Conservation (phyloP, 2,113 vertebrate species). For the Phaethornis superciliosus region DNA sequence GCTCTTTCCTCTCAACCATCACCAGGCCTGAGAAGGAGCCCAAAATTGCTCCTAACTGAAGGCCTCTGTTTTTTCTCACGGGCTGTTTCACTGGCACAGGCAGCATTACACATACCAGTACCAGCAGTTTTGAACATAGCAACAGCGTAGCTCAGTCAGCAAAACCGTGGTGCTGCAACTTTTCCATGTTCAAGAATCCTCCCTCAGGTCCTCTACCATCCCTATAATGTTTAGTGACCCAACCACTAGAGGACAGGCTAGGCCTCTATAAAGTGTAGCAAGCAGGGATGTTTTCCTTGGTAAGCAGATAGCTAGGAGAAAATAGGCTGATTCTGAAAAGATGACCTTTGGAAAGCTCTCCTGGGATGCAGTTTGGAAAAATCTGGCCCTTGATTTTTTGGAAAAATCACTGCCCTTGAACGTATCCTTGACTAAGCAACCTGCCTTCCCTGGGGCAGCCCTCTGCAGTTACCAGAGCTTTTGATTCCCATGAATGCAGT, state of each 20-base stretch:
- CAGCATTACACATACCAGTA: neutral
- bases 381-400: too few relatives aligned
- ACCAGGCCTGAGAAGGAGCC: neutral
- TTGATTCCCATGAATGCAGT: neutral
- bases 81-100: neutral
- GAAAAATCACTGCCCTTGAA: fast-evolving
- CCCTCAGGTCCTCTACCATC: neutral
- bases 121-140: neutral
- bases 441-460: neutral
- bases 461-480: neutral
- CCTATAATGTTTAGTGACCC: neutral
- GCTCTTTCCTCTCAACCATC: neutral
- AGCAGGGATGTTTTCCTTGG: neutral
- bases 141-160: neutral
- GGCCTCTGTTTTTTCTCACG: neutral
- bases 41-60: neutral
- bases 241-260: neutral
- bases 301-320: neutral
- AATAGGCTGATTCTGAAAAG: neutral
- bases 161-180: neutral
- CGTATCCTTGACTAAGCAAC: neutral
- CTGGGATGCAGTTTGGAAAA: neutral
- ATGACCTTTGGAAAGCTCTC: neutral
- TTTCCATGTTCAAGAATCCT: neutral
- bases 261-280: neutral